Conservation (phyloP, 2,113 vertebrate species). For the Tenrec ecaudatus region DNA sequence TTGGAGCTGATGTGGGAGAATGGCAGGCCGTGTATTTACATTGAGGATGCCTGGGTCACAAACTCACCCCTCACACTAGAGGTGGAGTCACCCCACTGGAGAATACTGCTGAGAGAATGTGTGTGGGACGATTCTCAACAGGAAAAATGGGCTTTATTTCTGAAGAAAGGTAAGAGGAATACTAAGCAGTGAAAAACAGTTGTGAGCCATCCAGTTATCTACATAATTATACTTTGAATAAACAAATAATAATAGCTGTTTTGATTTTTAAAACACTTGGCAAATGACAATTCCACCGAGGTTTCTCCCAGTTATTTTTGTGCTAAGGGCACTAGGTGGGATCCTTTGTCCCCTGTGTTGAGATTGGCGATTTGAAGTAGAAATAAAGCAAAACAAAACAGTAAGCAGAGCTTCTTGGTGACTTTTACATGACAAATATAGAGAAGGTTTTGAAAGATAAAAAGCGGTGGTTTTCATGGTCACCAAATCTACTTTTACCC, state of each 20-base stretch:
- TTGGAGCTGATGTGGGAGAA: neutral
- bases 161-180: neutral
- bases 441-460: constrained; percentile 78
- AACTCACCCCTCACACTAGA: neutral
- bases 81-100: neutral
- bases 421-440: constrained; percentile 65
- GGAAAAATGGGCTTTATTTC: neutral
- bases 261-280: neutral
- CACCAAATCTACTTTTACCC: constrained; percentile 82
- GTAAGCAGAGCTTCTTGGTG: constrained; percentile 63
- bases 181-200: neutral
- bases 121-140: neutral
- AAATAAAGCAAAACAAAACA: constrained; percentile 64
- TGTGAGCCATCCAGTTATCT: neutral
- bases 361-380: constrained; percentile 57
- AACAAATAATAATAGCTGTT: constrained; percentile 26
- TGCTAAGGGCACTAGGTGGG: constrained; percentile 75
- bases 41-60: neutral
- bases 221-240: constrained; percentile 5
- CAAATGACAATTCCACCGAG: constrained; percentile 3
- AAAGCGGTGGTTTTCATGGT: constrained; percentile 80
- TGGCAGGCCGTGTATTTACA: neutral
- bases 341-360: constrained; percentile 67
- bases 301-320: constrained; percentile 18
- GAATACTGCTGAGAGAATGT: neutral